phyloP scores from a whole-genome alignment of 2,113 vertebrate genomes.

The Oryzias woworae region DNA sequence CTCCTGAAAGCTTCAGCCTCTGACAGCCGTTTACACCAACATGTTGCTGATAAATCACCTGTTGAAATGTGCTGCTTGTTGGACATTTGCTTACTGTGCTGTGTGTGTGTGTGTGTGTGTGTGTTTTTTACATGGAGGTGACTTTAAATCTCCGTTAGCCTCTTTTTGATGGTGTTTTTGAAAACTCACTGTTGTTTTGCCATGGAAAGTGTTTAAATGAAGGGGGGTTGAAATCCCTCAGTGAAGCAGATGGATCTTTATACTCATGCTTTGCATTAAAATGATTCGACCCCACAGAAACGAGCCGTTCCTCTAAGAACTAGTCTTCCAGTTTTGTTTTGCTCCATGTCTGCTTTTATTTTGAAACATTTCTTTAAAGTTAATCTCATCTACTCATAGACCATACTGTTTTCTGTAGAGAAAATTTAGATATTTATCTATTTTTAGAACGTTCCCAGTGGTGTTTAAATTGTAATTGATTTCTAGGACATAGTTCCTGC shows the following conservation, averaged over 20 bases:
- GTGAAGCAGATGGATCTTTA: no score
- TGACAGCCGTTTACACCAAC: slow-evolving; percentile 9
- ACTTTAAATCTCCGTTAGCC: slow-evolving; percentile 39
- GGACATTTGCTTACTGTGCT: slow-evolving; percentile 52
- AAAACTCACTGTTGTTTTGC: not conserved
- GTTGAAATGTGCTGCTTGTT: slow-evolving; percentile 20
- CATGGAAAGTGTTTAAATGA: no score
- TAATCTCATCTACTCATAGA: no score
- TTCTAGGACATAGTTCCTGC: no score
- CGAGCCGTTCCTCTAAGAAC: not conserved
- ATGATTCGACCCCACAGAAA: no score
- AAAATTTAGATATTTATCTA: no score
- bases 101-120: slow-evolving; percentile 20
- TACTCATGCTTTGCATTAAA: no score
- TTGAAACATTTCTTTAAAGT: not conserved
- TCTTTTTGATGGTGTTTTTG: slow-evolving; percentile 6
- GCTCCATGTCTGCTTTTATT: not conserved
- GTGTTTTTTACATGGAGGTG: slow-evolving; percentile 54
- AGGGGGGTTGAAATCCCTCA: no score
- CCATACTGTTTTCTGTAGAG: no score
- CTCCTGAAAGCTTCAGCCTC: slow-evolving; percentile 15
- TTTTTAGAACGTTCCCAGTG: no score
- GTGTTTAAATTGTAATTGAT: no score
- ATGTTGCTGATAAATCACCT: slow-evolving; percentile 17
- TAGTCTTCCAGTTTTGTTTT: not conserved